A percentile compares a stretch with the other conserved stretches of the same genome.
Evolutionary conservation across 2,888 invertebrate species (phyloP).

Genomic region (Agrypnus murinus): DNA sequence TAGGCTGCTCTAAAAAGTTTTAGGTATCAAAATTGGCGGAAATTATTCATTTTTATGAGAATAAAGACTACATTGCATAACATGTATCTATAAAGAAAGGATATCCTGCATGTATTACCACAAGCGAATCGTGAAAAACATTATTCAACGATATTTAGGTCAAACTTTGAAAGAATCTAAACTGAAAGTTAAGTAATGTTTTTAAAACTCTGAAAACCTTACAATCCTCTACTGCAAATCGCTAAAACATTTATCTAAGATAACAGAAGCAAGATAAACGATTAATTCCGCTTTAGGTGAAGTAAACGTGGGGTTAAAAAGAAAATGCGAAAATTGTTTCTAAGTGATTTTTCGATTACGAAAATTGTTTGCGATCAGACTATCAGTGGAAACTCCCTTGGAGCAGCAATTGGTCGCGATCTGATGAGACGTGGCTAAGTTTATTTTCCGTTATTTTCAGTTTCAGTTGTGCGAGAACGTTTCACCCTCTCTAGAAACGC

Average conservation of each 20-base stretch:
- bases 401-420: constrained; percentile 50
- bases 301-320: neutral
- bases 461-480: constrained; percentile 43
- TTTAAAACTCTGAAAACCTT: too few relatives aligned
- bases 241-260: neutral
- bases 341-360: constrained; percentile 50
- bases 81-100: too few relatives aligned
- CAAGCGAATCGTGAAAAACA: too few relatives aligned
- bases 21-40: too few relatives aligned
- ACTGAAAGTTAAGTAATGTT: too few relatives aligned
- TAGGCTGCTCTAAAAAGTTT: too few relatives aligned
- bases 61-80: too few relatives aligned
- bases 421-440: constrained; percentile 51
- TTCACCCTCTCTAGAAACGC: constrained; percentile 49
- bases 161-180: neutral
- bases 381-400: constrained; percentile 39
- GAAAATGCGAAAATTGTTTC: constrained; percentile 40
- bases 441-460: constrained; percentile 53
- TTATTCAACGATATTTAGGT: too few relatives aligned
- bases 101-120: too few relatives aligned
- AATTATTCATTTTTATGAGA: too few relatives aligned
- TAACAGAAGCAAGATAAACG: constrained; percentile 6
- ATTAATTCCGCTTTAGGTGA: constrained; percentile 6
- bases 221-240: too few relatives aligned
- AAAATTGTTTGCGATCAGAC: constrained; percentile 45